Base-by-base conservation (phyloP, 2,888 invertebrate genomes). In the Agrilus mali region DNA sequence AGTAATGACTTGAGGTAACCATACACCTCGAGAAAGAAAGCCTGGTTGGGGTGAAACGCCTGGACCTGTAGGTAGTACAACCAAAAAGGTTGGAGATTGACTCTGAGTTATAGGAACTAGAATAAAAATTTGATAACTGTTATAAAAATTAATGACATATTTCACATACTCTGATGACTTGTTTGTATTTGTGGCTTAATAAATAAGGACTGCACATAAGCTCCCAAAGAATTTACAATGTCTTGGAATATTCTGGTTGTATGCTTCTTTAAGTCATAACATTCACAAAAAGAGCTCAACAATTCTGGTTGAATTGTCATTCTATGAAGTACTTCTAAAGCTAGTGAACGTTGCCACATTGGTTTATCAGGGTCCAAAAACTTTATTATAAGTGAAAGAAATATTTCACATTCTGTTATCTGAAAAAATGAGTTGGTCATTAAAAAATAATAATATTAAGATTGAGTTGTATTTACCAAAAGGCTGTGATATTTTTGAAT, bases 341-440 rank as follows among this genome's bases (percentile, higher is more conserved):
- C 95, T 40, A 96, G 67, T 2, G 94, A 92, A 44, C 96, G 73
- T 65, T 97, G 96, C 97, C 98, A 98, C 50, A 85, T 75, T 2
- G 94, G 93, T 67, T 95, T 94, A 62, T 97, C 97, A 0, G 90
- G 87, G 64, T 97, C 97, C 64, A 97, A 71, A 69, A 98, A 97
- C 67, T 97, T 96, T 33, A 97, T 89, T 41, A 98, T 86, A 40
- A 97, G 71, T 0, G 96, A 95, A 36, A 98, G 72, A 68, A 98
- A 97, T 61, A 98, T 97, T 70, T 98, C 98, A 67, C 96, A 96
- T 67, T 98, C 96, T 1, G 97, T 97, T 27, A 90, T 82, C 89
- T 87, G 61, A 59, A 53, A 55, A 39, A 36, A 39, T 42, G 27
- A 3, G 20, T 35, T 4, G 12, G 17, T 27, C 10, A 17, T 37